Conservation (phyloP, 1,140 invertebrate species). For the Drosophila cardini region DNA sequence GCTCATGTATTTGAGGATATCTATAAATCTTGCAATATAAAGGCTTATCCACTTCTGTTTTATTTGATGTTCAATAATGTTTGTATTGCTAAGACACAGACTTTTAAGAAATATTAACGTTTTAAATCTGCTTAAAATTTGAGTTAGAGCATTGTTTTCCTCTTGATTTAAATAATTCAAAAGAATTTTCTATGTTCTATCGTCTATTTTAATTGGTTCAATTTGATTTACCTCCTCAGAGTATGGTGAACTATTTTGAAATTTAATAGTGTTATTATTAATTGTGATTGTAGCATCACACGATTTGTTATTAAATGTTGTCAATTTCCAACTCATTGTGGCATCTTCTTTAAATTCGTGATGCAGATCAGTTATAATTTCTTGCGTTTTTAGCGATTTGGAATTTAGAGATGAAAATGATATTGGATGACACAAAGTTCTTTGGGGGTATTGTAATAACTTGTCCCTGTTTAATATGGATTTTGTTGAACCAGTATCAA, state of each 20-base stretch:
- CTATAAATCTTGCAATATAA: conserved; percentile 61
- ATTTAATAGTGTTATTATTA: conserved; percentile 44
- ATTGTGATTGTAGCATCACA: conserved; percentile 37
- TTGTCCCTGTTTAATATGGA: conserved; percentile 23
- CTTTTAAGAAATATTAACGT: conserved; percentile 29
- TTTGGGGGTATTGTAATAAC: conserved; percentile 6
- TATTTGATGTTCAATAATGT: conserved; percentile 68
- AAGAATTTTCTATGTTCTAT: conserved; percentile 33
- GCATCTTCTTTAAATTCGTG: conserved; percentile 14
- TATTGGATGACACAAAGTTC: no score
- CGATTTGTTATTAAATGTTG: conserved; percentile 26
- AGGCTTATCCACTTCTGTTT: conserved; percentile 44
- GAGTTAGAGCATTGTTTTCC: conserved; percentile 29
- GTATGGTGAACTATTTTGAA: conserved; percentile 43
- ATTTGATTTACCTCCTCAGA: conserved; percentile 44
- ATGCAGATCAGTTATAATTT: conserved; percentile 15
- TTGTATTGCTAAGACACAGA: conserved; percentile 37
- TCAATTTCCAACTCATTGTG: conserved; percentile 20
- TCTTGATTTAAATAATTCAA: conserved; percentile 25
- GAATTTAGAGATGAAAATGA: background rate
- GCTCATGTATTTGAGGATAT: conserved; percentile 70
- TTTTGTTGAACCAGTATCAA: conserved; percentile 18
- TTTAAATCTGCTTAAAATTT: conserved; percentile 25
- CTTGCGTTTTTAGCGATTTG: conserved; percentile 13
- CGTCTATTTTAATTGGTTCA: conserved; percentile 38